A percentile compares a stretch with the other conserved stretches of the same genome.
phyloP scores from a whole-genome alignment of 1,140 invertebrate species.

The Seison nebaliae region DNA sequence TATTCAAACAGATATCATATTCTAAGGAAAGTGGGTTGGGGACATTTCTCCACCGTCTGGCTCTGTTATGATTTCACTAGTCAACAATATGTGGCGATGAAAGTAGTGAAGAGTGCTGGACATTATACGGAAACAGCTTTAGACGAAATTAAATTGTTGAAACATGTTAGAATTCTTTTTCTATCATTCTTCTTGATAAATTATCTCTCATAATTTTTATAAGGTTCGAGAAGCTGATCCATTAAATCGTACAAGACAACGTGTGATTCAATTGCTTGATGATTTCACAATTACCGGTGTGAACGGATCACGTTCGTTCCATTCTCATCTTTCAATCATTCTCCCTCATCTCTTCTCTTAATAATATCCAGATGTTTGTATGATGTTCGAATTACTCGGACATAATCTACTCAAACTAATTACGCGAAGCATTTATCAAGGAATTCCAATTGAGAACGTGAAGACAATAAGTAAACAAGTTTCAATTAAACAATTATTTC shows the following conservation, averaged over 20 bases:
- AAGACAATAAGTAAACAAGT: constrained; percentile 76
- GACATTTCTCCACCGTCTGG: constrained; percentile 93
- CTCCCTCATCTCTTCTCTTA: too few species aligned
- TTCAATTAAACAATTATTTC: background rate
- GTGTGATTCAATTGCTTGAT: constrained; percentile 80
- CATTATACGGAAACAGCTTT: constrained; percentile 92
- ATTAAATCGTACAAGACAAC: constrained; percentile 57
- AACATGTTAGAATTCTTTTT: too few species aligned
- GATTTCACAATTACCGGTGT: constrained; percentile 90
- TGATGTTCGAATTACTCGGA: constrained; percentile 94
- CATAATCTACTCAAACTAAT: constrained; percentile 89
- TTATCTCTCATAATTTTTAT: constrained; percentile 15
- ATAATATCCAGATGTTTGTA: constrained; percentile 66
- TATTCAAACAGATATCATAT: constrained; percentile 75
- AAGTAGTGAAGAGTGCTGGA: constrained; percentile 86
- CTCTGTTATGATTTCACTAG: constrained; percentile 53
- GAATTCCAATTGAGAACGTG: constrained; percentile 75
- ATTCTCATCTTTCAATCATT: background rate
- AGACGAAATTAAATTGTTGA: constrained; percentile 89
- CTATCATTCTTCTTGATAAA: background rate
- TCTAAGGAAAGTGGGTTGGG: constrained; percentile 82
- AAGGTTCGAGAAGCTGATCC: constrained; percentile 62
- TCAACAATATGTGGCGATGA: constrained; percentile 62
- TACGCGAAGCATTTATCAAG: constrained; percentile 81
- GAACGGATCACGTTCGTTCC: constrained; percentile 45